These are phyloP conservation scores for Busseola fusca DNA, from an alignment of 2,888 invertebrate genomes.

Conservation along the genomic window DNA sequence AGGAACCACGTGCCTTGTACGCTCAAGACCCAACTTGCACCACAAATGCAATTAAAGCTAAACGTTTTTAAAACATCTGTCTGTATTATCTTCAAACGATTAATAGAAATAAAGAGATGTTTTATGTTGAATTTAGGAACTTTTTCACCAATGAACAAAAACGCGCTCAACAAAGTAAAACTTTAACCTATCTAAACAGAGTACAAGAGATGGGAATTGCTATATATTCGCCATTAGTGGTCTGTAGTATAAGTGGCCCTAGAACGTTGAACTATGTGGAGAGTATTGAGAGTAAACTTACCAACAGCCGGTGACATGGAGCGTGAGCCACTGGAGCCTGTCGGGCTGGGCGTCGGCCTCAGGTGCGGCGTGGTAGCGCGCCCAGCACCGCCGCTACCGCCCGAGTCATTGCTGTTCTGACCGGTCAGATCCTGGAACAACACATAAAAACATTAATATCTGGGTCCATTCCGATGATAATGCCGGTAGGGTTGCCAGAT, in stretches of 20 bases:
- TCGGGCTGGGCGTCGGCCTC: conserved; percentile 97
- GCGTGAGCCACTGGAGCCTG: conserved; percentile 97
- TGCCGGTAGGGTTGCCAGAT: too few species aligned
- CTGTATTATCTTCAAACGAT: not conserved
- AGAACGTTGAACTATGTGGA: not conserved
- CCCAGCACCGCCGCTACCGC: conserved; percentile 92
- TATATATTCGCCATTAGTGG: not conserved
- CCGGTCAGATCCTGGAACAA: conserved; percentile 94
- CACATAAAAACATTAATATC: conserved; percentile 5
- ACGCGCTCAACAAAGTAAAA: too few species aligned
- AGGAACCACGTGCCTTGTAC: not conserved
- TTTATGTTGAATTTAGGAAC: not conserved
- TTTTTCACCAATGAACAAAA: not conserved
- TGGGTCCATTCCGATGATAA: not conserved
- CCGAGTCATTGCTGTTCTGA: conserved; percentile 96
- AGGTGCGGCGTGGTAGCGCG: conserved; percentile 89
- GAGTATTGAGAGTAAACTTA: conserved; percentile 84
- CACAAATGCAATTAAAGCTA: too few species aligned
- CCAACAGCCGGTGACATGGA: conserved; percentile 99
- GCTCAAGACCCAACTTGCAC: too few species aligned
- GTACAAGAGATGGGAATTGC: not conserved
- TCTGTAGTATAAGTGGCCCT: not conserved
- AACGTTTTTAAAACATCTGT: not conserved
- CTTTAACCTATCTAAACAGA: not conserved
- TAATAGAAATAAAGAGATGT: not conserved